phyloP scores from a whole-genome alignment of 2,888 invertebrate genomes.

The Phengaris alcon region DNA sequence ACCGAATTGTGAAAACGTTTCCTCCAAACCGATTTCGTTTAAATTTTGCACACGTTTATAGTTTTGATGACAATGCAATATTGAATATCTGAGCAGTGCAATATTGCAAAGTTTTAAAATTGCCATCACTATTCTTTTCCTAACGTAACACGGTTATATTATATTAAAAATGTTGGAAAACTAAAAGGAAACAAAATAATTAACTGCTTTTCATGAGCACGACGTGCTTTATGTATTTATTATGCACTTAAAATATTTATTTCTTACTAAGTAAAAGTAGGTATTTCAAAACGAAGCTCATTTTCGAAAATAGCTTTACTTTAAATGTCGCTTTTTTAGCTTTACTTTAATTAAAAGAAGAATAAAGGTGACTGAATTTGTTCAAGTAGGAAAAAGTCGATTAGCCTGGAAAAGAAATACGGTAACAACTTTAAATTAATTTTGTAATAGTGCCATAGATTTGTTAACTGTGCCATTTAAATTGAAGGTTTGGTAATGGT shows the following conservation, averaged over 20 bases:
- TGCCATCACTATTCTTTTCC: neutral
- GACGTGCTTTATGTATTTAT: neutral
- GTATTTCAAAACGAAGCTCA: neutral
- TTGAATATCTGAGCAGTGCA: conserved; percentile 14
- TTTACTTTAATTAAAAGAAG: neutral
- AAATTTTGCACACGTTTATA: conserved; percentile 16
- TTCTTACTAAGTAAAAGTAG: neutral
- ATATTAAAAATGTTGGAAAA: neutral
- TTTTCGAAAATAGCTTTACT: neutral
- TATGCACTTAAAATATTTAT: neutral
- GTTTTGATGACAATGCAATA: conserved; percentile 22
- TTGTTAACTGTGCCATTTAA: neutral
- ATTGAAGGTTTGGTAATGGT: too few relatives aligned
- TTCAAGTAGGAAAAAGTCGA: neutral
- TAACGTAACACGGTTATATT: neutral
- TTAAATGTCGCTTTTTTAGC: neutral
- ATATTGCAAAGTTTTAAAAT: conserved; percentile 21
- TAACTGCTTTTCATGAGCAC: neutral
- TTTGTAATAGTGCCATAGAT: neutral
- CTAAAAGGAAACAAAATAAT: neutral
- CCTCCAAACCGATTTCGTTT: conserved; percentile 11
- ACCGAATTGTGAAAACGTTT: conserved; percentile 16
- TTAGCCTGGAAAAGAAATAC: conserved; percentile 2
- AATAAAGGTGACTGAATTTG: neutral
- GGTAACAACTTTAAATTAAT: neutral